Percentiles rank a stretch among this genome's conserved stretches.
These are phyloP conservation scores for Macrobrachium nipponense DNA, from an alignment of 1,140 invertebrate species.

Conservation along the genomic window DNA sequence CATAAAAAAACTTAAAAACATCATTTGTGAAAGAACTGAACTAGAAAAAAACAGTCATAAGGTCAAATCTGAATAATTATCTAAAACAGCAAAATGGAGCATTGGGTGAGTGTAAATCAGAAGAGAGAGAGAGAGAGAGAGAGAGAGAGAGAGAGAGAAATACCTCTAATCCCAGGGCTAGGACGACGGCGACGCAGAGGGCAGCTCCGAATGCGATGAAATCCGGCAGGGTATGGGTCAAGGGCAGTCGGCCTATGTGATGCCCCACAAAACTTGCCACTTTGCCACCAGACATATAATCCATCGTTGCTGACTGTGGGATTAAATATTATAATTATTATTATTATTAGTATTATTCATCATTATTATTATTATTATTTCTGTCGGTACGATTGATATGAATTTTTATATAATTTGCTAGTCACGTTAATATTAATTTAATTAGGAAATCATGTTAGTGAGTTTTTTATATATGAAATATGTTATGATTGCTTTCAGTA, in stretches of 20 bases:
- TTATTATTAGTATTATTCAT: not conserved
- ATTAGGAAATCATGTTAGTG: too few relatives aligned
- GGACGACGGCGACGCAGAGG: slow-evolving; percentile 42
- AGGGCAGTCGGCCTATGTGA: slow-evolving; percentile 11
- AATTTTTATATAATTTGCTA: too few relatives aligned
- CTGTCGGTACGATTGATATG: too few relatives aligned
- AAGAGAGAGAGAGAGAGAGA: slow-evolving; percentile 29
- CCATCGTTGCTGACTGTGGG: slow-evolving; percentile 45
- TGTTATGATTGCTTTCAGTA: too few relatives aligned
- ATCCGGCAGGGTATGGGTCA: slow-evolving; percentile 17
- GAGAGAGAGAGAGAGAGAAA: slow-evolving; percentile 17
- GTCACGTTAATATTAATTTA: too few relatives aligned
- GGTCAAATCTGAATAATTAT: too few relatives aligned
- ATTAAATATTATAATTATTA: not conserved
- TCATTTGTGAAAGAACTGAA: too few relatives aligned
- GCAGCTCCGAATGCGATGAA: slow-evolving; percentile 44
- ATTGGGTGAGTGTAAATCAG: not conserved
- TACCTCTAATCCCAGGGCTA: slow-evolving; percentile 44
- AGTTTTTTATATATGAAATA: too few relatives aligned
- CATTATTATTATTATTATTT: not conserved
- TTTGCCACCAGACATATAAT: slow-evolving; percentile 44
- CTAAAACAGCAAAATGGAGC: not conserved
- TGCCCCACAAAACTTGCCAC: slow-evolving; percentile 33
- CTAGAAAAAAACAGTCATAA: too few relatives aligned
- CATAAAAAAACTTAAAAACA: too few relatives aligned